These are phyloP conservation scores for Meleagris gallopavo DNA, from an alignment of 2,113 vertebrate genomes.

Conservation along the genomic window DNA sequence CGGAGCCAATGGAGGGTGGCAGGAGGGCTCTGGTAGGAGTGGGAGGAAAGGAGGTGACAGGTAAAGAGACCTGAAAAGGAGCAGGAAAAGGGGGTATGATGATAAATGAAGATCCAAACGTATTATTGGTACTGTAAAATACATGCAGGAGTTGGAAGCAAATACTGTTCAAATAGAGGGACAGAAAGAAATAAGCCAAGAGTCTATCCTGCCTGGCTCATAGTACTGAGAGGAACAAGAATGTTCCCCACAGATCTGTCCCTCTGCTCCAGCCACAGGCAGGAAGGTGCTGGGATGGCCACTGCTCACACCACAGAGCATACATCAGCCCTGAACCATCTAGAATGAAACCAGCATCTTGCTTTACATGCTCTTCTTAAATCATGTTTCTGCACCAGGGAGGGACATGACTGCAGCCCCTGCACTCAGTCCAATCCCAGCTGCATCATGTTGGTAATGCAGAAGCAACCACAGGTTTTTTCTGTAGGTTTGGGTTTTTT, in stretches of 20 bases:
- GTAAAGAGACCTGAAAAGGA: neutral
- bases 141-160: neutral
- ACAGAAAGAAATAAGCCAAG: neutral
- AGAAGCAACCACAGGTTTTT: neutral
- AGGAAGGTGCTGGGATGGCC: neutral
- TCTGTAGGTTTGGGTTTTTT: neutral
- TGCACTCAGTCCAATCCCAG: neutral
- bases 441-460: neutral
- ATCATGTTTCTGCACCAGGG: neutral
- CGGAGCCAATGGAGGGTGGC: neutral
- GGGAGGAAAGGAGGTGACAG: neutral
- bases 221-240: neutral
- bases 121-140: neutral
- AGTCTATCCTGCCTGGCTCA: neutral
- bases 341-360: neutral
- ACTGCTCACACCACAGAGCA: neutral
- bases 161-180: neutral
- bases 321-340: neutral
- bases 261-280: neutral
- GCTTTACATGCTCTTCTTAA: neutral
- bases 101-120: fast-evolving
- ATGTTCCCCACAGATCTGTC: neutral
- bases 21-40: neutral
- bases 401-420: neutral
- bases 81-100: fast-evolving